Percentiles rank a stretch among this genome's conserved stretches.
phyloP scores from a whole-genome alignment of 1,140 invertebrate genomes.

The Micrasema longulum region DNA sequence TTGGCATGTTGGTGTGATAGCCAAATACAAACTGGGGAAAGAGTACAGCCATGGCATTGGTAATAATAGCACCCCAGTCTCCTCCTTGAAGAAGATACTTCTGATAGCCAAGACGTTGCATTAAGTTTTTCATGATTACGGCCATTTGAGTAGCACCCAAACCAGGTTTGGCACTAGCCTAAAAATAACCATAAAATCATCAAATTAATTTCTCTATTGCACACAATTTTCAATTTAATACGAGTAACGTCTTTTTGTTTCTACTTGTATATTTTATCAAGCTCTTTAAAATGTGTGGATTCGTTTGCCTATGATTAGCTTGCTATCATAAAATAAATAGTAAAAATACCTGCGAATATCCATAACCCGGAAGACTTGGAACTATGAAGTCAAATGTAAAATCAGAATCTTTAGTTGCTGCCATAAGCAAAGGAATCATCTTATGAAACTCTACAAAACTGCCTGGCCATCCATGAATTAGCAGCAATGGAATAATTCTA shows the following conservation, averaged over 20 bases:
- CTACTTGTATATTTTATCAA: too few relatives aligned
- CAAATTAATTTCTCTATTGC: too few relatives aligned
- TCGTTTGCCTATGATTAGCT: too few relatives aligned
- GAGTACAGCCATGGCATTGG: constrained; percentile 70
- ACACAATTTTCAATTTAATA: too few relatives aligned
- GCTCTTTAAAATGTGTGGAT: too few relatives aligned
- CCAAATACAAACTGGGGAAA: constrained; percentile 79
- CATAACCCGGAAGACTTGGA: constrained; percentile 87
- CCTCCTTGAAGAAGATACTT: constrained; percentile 89
- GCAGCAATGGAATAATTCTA: constrained; percentile 76
- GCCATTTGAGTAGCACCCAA: constrained; percentile 74
- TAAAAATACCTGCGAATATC: constrained; percentile 79
- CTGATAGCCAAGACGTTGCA: constrained; percentile 81
- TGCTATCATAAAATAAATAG: too few relatives aligned
- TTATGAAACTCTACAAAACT: constrained; percentile 89
- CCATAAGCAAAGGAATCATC: constrained; percentile 78
- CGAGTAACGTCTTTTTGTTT: too few relatives aligned
- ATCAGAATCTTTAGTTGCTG: constrained; percentile 68
- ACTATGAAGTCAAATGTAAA: constrained; percentile 84
- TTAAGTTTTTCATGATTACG: constrained; percentile 84
- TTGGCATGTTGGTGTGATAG: constrained; percentile 63
- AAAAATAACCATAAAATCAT: too few relatives aligned
- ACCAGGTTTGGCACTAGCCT: constrained; percentile 71
- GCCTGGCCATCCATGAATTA: constrained; percentile 93
- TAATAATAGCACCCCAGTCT: constrained; percentile 82